These are phyloP conservation scores for Meloidogyne chitwoodi DNA, from an alignment of 1,140 invertebrate genomes.

Conservation along the genomic window DNA sequence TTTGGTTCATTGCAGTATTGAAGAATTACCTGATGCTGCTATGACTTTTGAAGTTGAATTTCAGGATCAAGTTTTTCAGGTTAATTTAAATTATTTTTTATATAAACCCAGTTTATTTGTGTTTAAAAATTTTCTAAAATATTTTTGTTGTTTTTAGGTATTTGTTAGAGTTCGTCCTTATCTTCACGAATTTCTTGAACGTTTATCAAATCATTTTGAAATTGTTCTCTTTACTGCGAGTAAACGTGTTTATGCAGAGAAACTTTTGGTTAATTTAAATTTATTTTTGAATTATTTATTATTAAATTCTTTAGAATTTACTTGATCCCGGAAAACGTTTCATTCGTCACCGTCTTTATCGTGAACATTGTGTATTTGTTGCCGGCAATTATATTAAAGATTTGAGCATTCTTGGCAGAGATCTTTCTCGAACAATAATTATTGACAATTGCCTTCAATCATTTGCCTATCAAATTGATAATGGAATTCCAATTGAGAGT, in stretches of 20 bases:
- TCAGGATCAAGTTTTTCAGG: conserved; percentile 79
- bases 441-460: conserved; percentile 88
- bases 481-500: conserved; percentile 93
- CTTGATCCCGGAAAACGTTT: conserved; percentile 81
- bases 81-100: conserved; percentile 34
- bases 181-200: conserved; percentile 84
- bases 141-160: conserved; percentile 64
- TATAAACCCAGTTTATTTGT: too few species aligned
- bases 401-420: conserved; percentile 82
- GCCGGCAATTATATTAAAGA: conserved; percentile 97
- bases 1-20: conserved; percentile 86
- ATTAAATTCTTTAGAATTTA: conserved; percentile 70
- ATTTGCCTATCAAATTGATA: conserved; percentile 86
- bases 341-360: conserved; percentile 77
- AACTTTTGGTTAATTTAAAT: conserved; percentile 67
- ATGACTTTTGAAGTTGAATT: conserved; percentile 87
- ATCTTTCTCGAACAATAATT: conserved; percentile 84
- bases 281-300: neutral
- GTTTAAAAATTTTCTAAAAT: conserved; percentile 3
- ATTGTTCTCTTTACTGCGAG: conserved; percentile 93
- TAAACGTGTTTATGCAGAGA: conserved; percentile 90
- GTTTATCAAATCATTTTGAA: conserved; percentile 82
- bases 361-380: conserved; percentile 89
- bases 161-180: conserved; percentile 85
- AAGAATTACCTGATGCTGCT: conserved; percentile 82